Conservation (phyloP, 1,140 invertebrate genomes). For the Eulimnadia texana region DNA sequence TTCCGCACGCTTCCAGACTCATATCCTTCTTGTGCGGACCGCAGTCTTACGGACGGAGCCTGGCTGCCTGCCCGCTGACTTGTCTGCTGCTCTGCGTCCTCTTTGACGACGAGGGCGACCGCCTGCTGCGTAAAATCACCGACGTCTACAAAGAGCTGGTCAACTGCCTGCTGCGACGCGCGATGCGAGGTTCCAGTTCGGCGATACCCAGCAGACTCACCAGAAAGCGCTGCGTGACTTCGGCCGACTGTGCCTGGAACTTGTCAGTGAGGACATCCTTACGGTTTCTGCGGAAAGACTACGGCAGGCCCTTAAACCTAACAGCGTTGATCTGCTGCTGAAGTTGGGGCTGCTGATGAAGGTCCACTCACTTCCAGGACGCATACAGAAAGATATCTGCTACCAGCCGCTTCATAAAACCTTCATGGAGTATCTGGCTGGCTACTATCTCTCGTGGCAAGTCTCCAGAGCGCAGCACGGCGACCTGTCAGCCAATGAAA, state of each 20-base stretch:
- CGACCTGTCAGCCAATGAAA: neutral
- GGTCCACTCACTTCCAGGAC: neutral
- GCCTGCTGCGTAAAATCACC: conserved; percentile 13
- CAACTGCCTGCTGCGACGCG: conserved; percentile 14
- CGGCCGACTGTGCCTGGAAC: conserved; percentile 21
- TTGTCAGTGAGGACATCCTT: conserved; percentile 18
- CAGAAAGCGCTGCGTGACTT: conserved; percentile 20
- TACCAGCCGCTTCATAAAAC: conserved; percentile 16
- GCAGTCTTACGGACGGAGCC: conserved; percentile 17
- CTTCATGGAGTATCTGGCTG: conserved; percentile 16
- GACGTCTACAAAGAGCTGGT: conserved; percentile 15
- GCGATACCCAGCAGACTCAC: conserved; percentile 5
- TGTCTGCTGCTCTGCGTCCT: conserved; percentile 24
- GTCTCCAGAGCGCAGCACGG: neutral
- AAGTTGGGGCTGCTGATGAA: conserved; percentile 18
- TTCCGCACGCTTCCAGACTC: conserved; percentile 15
- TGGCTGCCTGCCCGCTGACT: conserved; percentile 21
- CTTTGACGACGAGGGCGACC: conserved; percentile 19
- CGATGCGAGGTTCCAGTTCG: neutral
- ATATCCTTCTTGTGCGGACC: conserved; percentile 18
- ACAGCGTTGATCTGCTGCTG: conserved; percentile 9
- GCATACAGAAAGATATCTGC: conserved; percentile 13
- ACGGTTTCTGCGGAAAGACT: conserved; percentile 21
- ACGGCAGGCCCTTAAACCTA: neutral
- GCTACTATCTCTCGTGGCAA: conserved; percentile 10